Evolutionary conservation across 2,113 vertebrate species (phyloP).

Genomic region (Bagarius yarrelli): DNA sequence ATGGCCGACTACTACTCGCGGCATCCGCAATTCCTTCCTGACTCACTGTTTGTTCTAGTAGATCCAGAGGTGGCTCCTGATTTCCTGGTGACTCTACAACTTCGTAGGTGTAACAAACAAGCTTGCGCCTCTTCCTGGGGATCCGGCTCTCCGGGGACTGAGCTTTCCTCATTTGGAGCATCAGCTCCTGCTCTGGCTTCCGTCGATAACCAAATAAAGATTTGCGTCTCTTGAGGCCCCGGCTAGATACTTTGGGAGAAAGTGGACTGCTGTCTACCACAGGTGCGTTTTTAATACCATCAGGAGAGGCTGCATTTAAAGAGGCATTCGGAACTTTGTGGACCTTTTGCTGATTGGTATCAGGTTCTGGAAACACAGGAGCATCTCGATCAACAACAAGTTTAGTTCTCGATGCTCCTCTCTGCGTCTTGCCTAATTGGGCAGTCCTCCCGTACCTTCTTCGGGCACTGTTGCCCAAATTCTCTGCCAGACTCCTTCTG

Average conservation of each 20-base stretch:
- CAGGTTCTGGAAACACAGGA: conserved; percentile 5
- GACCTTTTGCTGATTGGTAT: conserved; percentile 51
- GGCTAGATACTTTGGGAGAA: conserved; percentile 11
- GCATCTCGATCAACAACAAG: conserved; percentile 25
- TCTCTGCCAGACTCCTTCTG: conserved; percentile 41
- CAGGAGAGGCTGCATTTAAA: conserved; percentile 41
- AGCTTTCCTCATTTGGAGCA: not conserved
- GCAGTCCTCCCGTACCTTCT: not conserved
- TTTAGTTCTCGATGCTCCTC: not conserved
- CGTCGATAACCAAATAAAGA: conserved; percentile 53
- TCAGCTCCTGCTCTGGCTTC: conserved; percentile 33
- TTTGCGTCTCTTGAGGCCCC: conserved; percentile 43
- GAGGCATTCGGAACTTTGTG: conserved; percentile 47
- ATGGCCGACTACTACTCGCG: conserved; percentile 76
- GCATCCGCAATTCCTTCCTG: conserved; percentile 58
- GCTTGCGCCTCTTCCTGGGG: conserved; percentile 29
- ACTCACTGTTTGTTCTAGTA: not conserved
- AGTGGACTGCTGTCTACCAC: conserved; percentile 16
- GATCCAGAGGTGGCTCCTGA: conserved; percentile 60
- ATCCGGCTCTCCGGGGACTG: conserved; percentile 44
- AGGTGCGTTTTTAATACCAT: conserved; percentile 47
- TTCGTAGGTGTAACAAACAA: conserved; percentile 55
- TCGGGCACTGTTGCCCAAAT: conserved; percentile 23
- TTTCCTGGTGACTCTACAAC: conserved; percentile 33
- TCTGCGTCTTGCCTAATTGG: not conserved